Evolutionary conservation across 2,888 invertebrate genomes (phyloP), one percentile per base, ranked within the genome.

Genomic region (Parthenolecanium corni): DNA sequence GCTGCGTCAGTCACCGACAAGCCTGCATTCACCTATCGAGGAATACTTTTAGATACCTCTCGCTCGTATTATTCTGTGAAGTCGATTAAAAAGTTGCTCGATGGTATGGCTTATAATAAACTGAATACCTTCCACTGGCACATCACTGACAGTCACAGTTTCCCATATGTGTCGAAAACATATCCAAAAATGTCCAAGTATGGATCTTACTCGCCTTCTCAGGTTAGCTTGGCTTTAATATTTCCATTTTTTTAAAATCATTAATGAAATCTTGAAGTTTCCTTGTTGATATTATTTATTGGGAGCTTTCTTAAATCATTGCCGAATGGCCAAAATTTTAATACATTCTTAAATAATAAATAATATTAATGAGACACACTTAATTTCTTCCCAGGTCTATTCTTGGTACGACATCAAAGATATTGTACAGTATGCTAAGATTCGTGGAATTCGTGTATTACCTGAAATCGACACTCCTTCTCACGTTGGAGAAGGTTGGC

Each of bases 71-170:
- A 88, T 69, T 79, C 82, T 11, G 78, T 89, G 9, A 80, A 82
- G 0, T 76, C 83, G 0, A 85, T 90, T 65, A 82, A 86, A 70
- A 76, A 80, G 16, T 86, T 89, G 11, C 78, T 96, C 69, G 91
- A 92, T 70, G 92, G 82, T 0, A 94, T 95, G 92, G 84, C 87
- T 0, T 82, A 85, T 71, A 87, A 88, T 25, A 96, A 95, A 73
- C 72, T 95, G 69, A 96, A 95, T 72, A 86, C 89, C 0, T 87
- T 96, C 76, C 95, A 96, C 71, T 95, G 94, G 94, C 89, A 91
- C 70, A 86, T 91, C 58, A 89, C 89, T 0, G 96, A 96, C 74
- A 86, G 89, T 18, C 93, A 94, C 67, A 93, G 94, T 69, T 96
- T 95, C 72, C 95, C 96, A 0, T 85, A 90, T 70, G 84, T 85